phyloP scores from a whole-genome alignment of 1,140 invertebrate genomes.

The Chlorops oryzae region DNA sequence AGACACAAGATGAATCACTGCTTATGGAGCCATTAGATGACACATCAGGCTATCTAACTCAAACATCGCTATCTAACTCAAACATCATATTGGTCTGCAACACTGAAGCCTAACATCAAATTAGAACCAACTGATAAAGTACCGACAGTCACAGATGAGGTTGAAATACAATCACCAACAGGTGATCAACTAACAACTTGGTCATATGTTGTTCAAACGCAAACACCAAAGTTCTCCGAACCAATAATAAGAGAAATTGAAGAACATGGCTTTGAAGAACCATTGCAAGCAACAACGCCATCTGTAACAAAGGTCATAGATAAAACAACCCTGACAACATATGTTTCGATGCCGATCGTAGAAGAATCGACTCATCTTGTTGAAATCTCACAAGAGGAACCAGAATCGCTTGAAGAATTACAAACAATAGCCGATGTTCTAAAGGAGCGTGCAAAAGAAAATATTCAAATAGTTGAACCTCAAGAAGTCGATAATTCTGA shows the following conservation, averaged over 20 bases:
- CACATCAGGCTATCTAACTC: slow-evolving; percentile 28
- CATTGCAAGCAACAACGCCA: slow-evolving; percentile 6
- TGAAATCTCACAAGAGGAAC: not conserved
- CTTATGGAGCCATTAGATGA: not conserved
- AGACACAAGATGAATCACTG: slow-evolving; percentile 9
- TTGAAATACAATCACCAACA: slow-evolving; percentile 34
- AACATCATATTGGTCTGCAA: slow-evolving; percentile 43
- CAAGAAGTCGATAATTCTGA: not conserved
- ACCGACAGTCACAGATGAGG: slow-evolving; percentile 14
- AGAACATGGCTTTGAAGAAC: slow-evolving; percentile 10
- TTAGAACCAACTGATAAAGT: not conserved
- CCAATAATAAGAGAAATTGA: not conserved
- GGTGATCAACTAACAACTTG: slow-evolving; percentile 42
- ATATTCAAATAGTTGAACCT: too few relatives aligned
- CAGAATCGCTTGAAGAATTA: not conserved
- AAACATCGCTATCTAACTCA: slow-evolving; percentile 43
- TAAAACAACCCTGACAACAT: slow-evolving; percentile 11
- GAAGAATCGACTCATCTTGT: not conserved
- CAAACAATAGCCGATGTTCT: not conserved
- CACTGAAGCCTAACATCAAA: slow-evolving; percentile 28
- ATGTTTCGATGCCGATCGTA: slow-evolving; percentile 21
- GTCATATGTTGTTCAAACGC: slow-evolving; percentile 43
- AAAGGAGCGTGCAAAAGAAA: not conserved
- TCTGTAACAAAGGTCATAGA: not conserved
- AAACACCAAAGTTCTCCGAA: slow-evolving; percentile 31